Base-by-base conservation (phyloP, 1,140 invertebrate genomes). In the Galleria mellonella region DNA sequence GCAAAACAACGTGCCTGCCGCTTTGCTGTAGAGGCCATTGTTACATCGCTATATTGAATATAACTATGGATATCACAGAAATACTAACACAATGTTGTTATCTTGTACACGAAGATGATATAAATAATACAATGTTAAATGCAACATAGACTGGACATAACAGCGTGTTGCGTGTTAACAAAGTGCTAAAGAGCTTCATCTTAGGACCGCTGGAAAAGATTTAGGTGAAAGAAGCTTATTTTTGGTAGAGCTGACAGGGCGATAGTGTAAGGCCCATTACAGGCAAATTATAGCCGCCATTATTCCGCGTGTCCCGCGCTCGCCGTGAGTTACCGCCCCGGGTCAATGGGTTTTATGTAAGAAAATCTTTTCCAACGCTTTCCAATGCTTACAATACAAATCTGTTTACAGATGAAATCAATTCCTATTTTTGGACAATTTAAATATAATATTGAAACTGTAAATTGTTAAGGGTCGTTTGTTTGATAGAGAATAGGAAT, bases 201-300 rank as follows among this genome's bases (percentile, higher is more conserved):
- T 65, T 50, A 32, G 39, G 47, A 59, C 57, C 59, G 46, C 56
- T 36, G 42, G 52, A 61, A 65, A 69, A 75, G 67, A 73, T 74
- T 73, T 71, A 70, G 48, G 60, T 57, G 68, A 74, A 72, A 68
- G 67, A 67, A 75, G 72, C 73, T 77, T 83, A 83, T 83, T 78
- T 83, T 79, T 66, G 70, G 70, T 71, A 54, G 55, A 60, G 71
- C 72, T 75, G 79, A 83, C 76, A 83, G 71, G 64, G 71, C 74
- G 78, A 83, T 83, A 83, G 78, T 81, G 76, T 81, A 77, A 69
- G 67, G 74, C 72, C 78, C 78, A 83, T 79, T 83, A 83, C 72
- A 78, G 67, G 70, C 75, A 83, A 83, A 79, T 79, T 83, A 83
- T 83, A 63, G 72, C 61, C n/a, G 70, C 72, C 75, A 77, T 83